Conservation (phyloP, 2,888 invertebrate genomes). For the Masnerella sp. region DNA sequence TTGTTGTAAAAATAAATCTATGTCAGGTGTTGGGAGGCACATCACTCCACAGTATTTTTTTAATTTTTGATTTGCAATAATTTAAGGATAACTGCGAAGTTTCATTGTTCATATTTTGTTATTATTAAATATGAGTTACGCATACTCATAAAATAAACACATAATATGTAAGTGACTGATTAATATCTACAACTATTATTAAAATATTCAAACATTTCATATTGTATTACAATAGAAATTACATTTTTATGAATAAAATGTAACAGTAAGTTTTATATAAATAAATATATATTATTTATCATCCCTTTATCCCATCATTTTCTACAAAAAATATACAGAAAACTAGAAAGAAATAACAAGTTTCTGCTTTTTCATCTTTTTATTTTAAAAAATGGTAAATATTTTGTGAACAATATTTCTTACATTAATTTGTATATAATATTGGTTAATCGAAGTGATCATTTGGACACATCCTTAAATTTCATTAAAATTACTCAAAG, state of each 20-base stretch:
- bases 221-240: conserved; percentile 19
- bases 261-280: conserved; percentile 24
- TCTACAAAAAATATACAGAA: neutral
- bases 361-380: neutral
- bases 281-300: neutral
- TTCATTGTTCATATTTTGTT: conserved; percentile 5
- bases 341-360: neutral
- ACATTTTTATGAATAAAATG: conserved; percentile 23
- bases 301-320: neutral
- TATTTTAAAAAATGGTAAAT: conserved; percentile 27
- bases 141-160: no score
- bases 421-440: conserved; percentile 17
- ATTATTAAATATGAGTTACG: neutral
- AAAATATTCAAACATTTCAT: conserved; percentile 12
- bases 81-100: neutral
- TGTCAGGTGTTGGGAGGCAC: conserved; percentile 17
- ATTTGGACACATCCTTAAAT: neutral
- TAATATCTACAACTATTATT: conserved; percentile 10
- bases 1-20: conserved; percentile 15
- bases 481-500: conserved; percentile 11
- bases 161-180: conserved; percentile 26
- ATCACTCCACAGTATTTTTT: neutral
- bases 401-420: neutral
- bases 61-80: neutral
- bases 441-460: no score